These are phyloP conservation scores for Macaria liturata DNA, from an alignment of 2,888 invertebrate species.

Conservation along the genomic window DNA sequence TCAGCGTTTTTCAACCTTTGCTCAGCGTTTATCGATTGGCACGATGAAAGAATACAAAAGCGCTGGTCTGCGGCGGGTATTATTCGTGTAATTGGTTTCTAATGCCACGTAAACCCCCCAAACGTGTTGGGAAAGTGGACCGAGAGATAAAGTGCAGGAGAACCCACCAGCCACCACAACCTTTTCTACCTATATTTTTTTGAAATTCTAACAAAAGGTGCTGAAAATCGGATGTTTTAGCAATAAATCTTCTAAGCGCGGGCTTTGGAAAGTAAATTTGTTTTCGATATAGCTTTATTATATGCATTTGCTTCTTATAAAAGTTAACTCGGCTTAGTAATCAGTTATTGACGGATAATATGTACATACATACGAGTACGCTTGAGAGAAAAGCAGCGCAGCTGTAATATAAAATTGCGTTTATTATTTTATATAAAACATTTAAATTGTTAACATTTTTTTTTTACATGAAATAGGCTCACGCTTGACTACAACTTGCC, in stretches of 20 bases:
- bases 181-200: constrained; percentile 29
- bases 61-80: constrained; percentile 51
- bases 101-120: constrained; percentile 82
- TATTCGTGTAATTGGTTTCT: constrained; percentile 83
- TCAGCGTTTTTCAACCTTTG: constrained; percentile 21
- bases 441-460: too few relatives aligned
- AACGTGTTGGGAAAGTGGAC: constrained; percentile 80
- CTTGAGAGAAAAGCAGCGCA: too few relatives aligned
- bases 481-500: too few relatives aligned
- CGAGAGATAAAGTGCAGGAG: constrained; percentile 76
- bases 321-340: too few relatives aligned
- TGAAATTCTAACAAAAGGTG: constrained; percentile 3
- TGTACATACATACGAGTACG: too few relatives aligned
- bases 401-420: too few relatives aligned
- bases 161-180: constrained; percentile 41
- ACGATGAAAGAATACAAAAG: constrained; percentile 42
- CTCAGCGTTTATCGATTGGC: constrained; percentile 37
- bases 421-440: too few relatives aligned
- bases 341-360: too few relatives aligned
- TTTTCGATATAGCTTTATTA: too few relatives aligned
- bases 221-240: neutral
- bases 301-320: too few relatives aligned
- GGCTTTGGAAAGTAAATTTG: too few relatives aligned
- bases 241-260: neutral
- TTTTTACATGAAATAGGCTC: too few relatives aligned